These are phyloP conservation scores for Aethes cnicana DNA, from an alignment of 2,888 invertebrate species.

Conservation along the genomic window DNA sequence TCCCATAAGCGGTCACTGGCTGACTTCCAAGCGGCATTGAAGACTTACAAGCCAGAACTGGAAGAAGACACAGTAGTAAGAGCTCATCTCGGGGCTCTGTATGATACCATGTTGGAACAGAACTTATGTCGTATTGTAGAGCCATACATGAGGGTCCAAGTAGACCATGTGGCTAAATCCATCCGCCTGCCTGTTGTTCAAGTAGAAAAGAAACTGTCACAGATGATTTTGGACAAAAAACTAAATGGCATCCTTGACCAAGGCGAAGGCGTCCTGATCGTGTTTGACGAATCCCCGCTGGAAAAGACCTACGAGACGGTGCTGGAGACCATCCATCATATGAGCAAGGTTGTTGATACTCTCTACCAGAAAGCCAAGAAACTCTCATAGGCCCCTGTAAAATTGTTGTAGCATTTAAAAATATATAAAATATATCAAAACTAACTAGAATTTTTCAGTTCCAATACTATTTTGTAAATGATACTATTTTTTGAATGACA, in stretches of 20 bases:
- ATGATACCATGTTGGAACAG: slow-evolving; percentile 99
- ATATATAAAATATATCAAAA: slow-evolving; percentile 73
- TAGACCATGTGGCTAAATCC: slow-evolving; percentile 93
- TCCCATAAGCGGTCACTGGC: slow-evolving; percentile 98
- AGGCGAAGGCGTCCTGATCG: slow-evolving; percentile 98
- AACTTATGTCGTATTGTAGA: slow-evolving; percentile 99
- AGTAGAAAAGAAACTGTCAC: slow-evolving; percentile 99
- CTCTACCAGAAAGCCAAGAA: slow-evolving; percentile 99
- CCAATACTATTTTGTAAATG: slow-evolving; percentile 63
- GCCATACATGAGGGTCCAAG: slow-evolving; percentile 98
- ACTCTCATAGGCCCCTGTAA: slow-evolving; percentile 87
- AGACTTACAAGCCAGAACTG: slow-evolving; percentile 92
- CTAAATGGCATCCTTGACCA: slow-evolving; percentile 98
- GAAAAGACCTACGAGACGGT: slow-evolving; percentile 99
- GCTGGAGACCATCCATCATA: slow-evolving; percentile 98
- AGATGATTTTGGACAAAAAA: slow-evolving; percentile 99
- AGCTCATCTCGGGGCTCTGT: slow-evolving; percentile 97
- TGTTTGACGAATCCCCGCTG: slow-evolving; percentile 96
- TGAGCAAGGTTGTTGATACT: slow-evolving; percentile 99
- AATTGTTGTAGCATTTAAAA: slow-evolving; percentile 75
- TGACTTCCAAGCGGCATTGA: slow-evolving; percentile 95
- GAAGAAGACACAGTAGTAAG: slow-evolving; percentile 98
- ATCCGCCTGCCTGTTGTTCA: slow-evolving; percentile 93
- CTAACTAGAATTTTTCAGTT: slow-evolving; percentile 73
- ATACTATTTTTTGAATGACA: slow-evolving; percentile 69